Evolutionary conservation across 2,113 vertebrate species (phyloP).

Genomic region (Sinosuthora webbiana): DNA sequence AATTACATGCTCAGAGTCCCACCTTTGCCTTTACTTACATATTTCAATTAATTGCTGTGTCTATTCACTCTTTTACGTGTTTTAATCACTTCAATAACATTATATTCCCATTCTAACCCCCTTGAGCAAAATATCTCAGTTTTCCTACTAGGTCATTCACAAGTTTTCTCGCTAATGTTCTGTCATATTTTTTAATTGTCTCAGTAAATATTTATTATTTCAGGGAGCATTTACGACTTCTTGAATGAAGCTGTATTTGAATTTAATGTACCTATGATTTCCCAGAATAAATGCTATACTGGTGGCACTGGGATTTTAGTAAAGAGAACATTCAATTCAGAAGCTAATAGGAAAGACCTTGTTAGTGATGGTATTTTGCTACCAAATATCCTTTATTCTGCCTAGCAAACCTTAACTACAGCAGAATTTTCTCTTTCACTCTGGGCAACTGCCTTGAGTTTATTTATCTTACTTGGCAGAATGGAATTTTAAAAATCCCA

Average conservation of each 20-base stretch:
- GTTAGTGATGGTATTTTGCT: neutral
- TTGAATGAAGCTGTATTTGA: slow-evolving; percentile 13
- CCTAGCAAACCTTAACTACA: neutral
- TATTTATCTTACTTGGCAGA: slow-evolving; percentile 10
- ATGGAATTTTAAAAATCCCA: neutral
- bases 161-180: slow-evolving; percentile 42
- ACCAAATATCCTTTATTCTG: neutral
- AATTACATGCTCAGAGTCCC: neutral
- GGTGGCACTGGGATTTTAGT: neutral
- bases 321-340: neutral
- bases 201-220: slow-evolving; percentile 58
- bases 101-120: slow-evolving; percentile 27
- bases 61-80: neutral
- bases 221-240: slow-evolving; percentile 37
- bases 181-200: slow-evolving; percentile 38
- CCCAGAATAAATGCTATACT: slow-evolving; percentile 26
- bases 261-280: slow-evolving; percentile 15
- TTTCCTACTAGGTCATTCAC: slow-evolving; percentile 49
- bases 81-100: slow-evolving; percentile 43
- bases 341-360: neutral
- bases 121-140: slow-evolving; percentile 45
- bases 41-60: slow-evolving; percentile 8
- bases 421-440: slow-evolving; percentile 4
- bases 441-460: neutral
- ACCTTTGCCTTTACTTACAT: slow-evolving; percentile 39